Conservation (phyloP, 2,797 vertebrate genomes). For the Decapterus maruadsi region DNA sequence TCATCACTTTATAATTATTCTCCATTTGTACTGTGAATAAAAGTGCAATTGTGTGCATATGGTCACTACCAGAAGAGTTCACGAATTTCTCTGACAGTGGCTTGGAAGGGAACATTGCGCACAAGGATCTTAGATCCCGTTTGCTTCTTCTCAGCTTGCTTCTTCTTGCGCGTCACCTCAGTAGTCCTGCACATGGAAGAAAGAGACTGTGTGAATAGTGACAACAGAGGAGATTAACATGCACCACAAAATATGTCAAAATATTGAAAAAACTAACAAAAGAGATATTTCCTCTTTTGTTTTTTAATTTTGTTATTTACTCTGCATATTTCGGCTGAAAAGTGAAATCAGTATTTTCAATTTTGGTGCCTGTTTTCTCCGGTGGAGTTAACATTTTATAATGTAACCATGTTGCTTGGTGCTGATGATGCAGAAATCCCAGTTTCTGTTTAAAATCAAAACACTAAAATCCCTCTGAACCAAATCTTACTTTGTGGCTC, state of each 20-base stretch:
- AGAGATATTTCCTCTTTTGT: neutral
- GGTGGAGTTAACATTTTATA: neutral
- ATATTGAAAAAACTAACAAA: neutral
- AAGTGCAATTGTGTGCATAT: neutral
- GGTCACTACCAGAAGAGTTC: conserved; percentile 94
- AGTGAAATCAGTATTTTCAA: neutral
- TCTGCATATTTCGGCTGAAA: neutral
- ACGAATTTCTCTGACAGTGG: conserved; percentile 89
- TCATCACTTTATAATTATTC: neutral
- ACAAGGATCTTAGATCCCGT: conserved; percentile 95
- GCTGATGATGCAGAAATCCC: neutral
- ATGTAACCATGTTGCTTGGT: neutral
- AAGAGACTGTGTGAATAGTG: conserved; percentile 1
- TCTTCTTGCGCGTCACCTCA: conserved; percentile 83
- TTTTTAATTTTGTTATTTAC: no score
- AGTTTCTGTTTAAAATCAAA: neutral
- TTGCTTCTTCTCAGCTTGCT: conserved; percentile 91
- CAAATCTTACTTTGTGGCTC: conserved; percentile 89
- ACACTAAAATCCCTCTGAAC: neutral
- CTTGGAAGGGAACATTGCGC: conserved; percentile 97
- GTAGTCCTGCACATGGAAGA: conserved; percentile 75
- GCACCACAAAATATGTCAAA: neutral
- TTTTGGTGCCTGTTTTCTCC: neutral
- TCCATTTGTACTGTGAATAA: neutral
- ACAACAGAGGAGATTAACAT: neutral